phyloP scores from a whole-genome alignment of 2,797 vertebrate genomes.

The Erethizon dorsatum region DNA sequence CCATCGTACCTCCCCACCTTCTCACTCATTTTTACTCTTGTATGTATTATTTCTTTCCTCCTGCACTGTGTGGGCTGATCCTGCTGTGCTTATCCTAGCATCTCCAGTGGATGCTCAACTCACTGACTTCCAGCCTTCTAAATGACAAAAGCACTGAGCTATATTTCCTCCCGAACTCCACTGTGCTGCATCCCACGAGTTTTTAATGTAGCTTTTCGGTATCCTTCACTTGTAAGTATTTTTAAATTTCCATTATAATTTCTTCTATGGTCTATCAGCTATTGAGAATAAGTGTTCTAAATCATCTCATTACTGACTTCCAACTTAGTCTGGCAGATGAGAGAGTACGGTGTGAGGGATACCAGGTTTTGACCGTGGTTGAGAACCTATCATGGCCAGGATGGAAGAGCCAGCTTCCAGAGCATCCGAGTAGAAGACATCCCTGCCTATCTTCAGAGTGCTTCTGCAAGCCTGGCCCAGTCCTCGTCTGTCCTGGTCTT shows the following conservation, averaged over 20 bases:
- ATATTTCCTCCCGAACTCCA: not conserved
- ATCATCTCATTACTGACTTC: too few relatives aligned
- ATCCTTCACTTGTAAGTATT: not conserved
- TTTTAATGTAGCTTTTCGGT: not conserved
- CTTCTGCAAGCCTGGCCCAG: not conserved
- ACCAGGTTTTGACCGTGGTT: fast-evolving
- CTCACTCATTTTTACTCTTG: not conserved
- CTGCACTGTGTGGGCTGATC: too few relatives aligned
- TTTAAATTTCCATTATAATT: not conserved
- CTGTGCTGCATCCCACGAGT: fast-evolving
- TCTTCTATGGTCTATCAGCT: not conserved
- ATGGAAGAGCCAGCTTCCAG: not conserved
- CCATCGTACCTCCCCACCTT: fast-evolving
- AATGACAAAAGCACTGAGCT: fast-evolving
- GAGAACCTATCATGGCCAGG: fast-evolving
- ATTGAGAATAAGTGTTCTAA: not conserved
- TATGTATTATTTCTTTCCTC: too few relatives aligned
- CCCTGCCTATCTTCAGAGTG: fast-evolving
- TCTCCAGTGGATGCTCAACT: fast-evolving
- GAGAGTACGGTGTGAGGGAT: too few relatives aligned
- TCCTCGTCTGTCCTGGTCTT: not conserved
- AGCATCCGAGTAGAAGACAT: fast-evolving
- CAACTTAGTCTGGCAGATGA: too few relatives aligned
- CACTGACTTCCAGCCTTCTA: not conserved
- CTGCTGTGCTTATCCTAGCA: fast-evolving